Base-by-base conservation (phyloP, 2,797 vertebrate species). In the Hybognathus amarus region DNA sequence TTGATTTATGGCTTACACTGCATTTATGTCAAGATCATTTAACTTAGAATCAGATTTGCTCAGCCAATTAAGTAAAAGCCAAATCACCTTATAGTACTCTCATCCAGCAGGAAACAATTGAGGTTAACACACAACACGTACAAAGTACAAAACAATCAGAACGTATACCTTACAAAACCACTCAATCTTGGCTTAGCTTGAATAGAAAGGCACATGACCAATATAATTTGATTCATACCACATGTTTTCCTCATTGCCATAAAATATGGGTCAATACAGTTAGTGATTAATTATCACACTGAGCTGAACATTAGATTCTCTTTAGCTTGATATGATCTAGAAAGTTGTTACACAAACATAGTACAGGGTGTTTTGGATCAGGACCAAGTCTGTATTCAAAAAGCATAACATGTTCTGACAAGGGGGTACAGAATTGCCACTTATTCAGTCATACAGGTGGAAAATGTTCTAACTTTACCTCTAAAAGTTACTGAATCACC, bases 21-120 rank as follows among this genome's bases (percentile, higher is more conserved):
- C 15, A 24, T 30, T 38, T 86, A 24, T 47, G 76, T 86, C 75
- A 69, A 79, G 12, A 59, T n/a, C 20, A 50, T 69, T 75, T 74
- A 50, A 76, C 27, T 70, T 40, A 54, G 17, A 59, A 80, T 54
- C 56, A 77, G 80, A 80, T 68, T 56, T 67, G 47, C 24, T 71
- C 42, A 67, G 56, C 73, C 79, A 63, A 81, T 81, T 84, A 76
- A 81, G 24, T 22, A 30, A 77, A 27, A 47, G 50, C 8, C 38
- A 83, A 64, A 75, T 75, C 20, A 63, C 61, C 27, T 68, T 61
- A 20, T 15, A n/a, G 12, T 20, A 50, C 36, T 38, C 69, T 50
- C n/a, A 50, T 24, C 45, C 24, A 52, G 61, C 24, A 40, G 79
- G 36, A 54, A 64, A 73, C 22, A 56, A 42, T 1, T 66, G 22